Evolutionary conservation across 2,797 vertebrate genomes (phyloP), one percentile per base, ranked within the genome.

Genomic region (Helicolenus hilgendorfi): DNA sequence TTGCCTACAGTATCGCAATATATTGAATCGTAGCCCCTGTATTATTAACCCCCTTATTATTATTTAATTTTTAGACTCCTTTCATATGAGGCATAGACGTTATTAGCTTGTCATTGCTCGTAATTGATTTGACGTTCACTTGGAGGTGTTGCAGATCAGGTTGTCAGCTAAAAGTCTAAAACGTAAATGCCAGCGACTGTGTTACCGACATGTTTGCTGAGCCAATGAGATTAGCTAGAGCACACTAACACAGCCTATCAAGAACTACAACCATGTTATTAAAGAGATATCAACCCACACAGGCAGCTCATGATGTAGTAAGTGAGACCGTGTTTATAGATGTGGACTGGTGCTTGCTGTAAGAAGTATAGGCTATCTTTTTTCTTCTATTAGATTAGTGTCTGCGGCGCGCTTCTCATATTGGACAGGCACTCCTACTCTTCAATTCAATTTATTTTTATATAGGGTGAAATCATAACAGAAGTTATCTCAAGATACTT

Each of bases 101-200:
- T 41, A 14, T 41, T 41, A 41, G 38, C 38, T 41, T 41, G 38
- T 41, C 38, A 15, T 41, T 41, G 38, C 38, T 41, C 13, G 13
- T 15, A 41, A 14, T 41, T 41, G 38, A 41, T 41, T 41, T 41
- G 24, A 49, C 13, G n/a, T 65, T 72, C 24, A 24, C 2, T 65
- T 18, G 2, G 20, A 38, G 20, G 11, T 73, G 49, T 29, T 79
- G 7, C 7, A 53, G 27, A 62, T 72, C n/a, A 68, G 18, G 14
- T 36, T 73, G 33, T 65, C 38, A 45, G 26, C 10, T 14, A 26
- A 26, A 36, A 62, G 20, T 77, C 62, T 77, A 9, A 69, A 45
- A 71, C 78, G 33, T 49, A 72, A 35, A 81, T 74, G 55, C 81
- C 64, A 78, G 38, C 38, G 27, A n/a, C 70, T 35, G n/a, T 60